Evolutionary conservation across 2,113 vertebrate genomes (phyloP).

Genomic region (Tragulus kanchil): DNA sequence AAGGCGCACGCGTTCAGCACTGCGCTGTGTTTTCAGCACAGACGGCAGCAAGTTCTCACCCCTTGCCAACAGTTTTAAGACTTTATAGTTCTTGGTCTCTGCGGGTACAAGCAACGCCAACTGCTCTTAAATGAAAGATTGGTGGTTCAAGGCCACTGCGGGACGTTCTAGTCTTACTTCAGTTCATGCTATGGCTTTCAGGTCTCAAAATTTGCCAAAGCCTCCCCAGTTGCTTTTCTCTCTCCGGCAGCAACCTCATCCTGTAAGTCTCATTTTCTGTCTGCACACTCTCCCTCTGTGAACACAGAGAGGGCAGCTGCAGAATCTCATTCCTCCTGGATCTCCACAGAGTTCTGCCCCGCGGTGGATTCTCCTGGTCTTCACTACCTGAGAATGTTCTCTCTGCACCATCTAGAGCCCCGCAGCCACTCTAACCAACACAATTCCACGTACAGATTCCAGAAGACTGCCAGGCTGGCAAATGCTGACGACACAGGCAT

Average conservation of each 20-base stretch:
- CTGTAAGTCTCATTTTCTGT: background rate
- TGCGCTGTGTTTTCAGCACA: background rate
- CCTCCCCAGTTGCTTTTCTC: background rate
- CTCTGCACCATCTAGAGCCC: background rate
- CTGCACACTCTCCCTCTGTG: background rate
- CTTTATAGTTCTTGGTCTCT: background rate
- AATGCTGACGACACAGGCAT: background rate
- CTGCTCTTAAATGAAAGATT: background rate
- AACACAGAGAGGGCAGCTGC: too few species aligned
- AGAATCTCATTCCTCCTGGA: background rate
- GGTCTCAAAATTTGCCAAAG: background rate
- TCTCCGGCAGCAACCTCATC: background rate
- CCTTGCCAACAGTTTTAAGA: background rate
- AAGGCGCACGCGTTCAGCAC: background rate
- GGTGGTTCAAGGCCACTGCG: background rate
- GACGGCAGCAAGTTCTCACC: background rate
- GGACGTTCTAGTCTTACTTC: background rate
- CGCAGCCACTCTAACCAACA: background rate
- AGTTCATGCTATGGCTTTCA: background rate
- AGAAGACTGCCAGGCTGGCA: background rate
- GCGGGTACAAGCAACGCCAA: too few species aligned
- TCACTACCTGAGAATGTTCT: background rate
- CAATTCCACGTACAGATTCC: background rate
- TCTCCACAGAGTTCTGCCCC: background rate
- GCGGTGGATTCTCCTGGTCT: background rate